Conservation (phyloP, 2,797 vertebrate species). For the Salarias fasciatus region DNA sequence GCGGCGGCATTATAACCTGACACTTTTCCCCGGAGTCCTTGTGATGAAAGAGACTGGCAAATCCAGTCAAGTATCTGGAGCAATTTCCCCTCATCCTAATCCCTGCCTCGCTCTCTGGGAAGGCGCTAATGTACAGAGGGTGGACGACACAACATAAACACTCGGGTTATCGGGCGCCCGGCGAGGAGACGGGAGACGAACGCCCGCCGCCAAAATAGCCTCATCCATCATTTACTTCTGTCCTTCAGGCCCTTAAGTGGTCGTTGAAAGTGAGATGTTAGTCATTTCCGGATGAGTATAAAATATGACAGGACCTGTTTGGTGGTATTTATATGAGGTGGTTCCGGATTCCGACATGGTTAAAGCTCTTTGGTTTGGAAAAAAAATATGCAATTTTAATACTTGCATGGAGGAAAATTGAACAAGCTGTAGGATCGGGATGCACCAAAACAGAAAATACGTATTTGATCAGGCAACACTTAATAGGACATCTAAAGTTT, state of each 20-base stretch:
- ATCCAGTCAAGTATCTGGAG: constrained; percentile 78
- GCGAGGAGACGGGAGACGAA: constrained; percentile 23
- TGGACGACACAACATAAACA: constrained; percentile 46
- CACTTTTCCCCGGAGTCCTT: constrained; percentile 62
- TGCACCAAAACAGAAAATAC: too few species aligned
- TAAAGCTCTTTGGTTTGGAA: constrained; percentile 23
- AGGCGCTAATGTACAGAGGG: constrained; percentile 39
- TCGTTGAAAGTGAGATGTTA: constrained; percentile 9
- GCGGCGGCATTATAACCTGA: constrained; percentile 73
- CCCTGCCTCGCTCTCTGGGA: constrained; percentile 51
- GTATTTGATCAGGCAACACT: too few species aligned
- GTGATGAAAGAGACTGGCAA: constrained; percentile 76
- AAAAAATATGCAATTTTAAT: too few species aligned
- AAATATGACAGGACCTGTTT: constrained; percentile 46
- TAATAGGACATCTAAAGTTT: too few species aligned
- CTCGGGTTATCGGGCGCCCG: constrained; percentile 22
- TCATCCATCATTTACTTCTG: constrained; percentile 27
- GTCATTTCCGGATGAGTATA: constrained; percentile 24
- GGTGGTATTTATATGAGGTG: background rate
- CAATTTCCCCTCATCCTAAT: constrained; percentile 76
- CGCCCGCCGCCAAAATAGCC: constrained; percentile 25
- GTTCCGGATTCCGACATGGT: constrained; percentile 6
- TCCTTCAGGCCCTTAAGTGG: constrained; percentile 11
- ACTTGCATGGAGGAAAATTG: too few species aligned
- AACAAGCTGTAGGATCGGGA: too few species aligned